Percentiles rank a stretch among this genome's conserved stretches.
phyloP scores from a whole-genome alignment of 2,888 invertebrate genomes.

The Morpho deidamia region DNA sequence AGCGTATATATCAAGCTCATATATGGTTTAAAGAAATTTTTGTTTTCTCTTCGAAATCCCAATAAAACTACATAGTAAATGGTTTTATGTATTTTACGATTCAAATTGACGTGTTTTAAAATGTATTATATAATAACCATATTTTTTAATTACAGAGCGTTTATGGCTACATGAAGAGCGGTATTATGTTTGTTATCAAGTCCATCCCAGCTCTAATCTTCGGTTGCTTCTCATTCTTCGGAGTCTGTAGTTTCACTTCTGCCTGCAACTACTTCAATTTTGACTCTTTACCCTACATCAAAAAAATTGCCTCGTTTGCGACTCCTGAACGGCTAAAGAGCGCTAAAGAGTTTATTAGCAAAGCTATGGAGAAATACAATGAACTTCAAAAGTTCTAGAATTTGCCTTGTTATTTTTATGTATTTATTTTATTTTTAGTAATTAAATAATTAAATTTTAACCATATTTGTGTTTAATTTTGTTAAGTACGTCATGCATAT shows the following conservation, averaged over 20 bases:
- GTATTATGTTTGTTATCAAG: slow-evolving; percentile 26
- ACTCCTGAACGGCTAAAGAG: slow-evolving; percentile 72
- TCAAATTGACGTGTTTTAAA: background rate
- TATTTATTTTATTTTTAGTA: slow-evolving; percentile 4
- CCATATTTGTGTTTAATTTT: background rate
- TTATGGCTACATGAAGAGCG: slow-evolving; percentile 26
- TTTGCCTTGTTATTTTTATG: background rate
- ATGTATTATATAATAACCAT: background rate
- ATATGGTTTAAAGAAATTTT: no score
- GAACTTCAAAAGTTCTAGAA: slow-evolving; percentile 7
- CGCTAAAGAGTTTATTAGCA: slow-evolving; percentile 67
- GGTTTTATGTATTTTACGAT: no score
- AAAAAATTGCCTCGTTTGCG: slow-evolving; percentile 61
- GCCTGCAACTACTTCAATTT: slow-evolving; percentile 70
- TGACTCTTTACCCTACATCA: slow-evolving; percentile 33
- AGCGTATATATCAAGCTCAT: no score
- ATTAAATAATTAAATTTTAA: background rate
- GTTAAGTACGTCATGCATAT: no score
- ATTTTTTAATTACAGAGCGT: slow-evolving; percentile 28
- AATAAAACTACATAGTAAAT: no score
- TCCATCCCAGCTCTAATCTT: slow-evolving; percentile 32
- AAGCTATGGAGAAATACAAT: slow-evolving; percentile 71
- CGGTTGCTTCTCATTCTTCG: slow-evolving; percentile 38
- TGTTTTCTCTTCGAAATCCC: background rate
- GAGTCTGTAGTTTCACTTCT: slow-evolving; percentile 75